Base-by-base conservation (phyloP, 1,140 invertebrate species). In the Trachymyrmex cornetzi region DNA sequence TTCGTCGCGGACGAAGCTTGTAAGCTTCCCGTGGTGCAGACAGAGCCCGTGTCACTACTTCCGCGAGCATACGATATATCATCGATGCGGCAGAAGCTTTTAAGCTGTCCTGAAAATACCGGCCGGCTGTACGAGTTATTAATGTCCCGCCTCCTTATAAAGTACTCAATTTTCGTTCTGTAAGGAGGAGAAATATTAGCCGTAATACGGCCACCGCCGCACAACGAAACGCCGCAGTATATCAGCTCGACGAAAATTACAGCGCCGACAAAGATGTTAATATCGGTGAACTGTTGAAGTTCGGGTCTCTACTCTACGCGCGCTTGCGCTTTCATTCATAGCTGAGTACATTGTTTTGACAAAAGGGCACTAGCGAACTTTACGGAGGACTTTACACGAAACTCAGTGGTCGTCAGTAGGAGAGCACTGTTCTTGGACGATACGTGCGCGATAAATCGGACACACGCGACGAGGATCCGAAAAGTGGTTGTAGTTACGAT, bases 111-210 rank as follows among this genome's bases (percentile, higher is more conserved):
- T 86, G 86, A 91, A 90, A 87, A 88, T 89, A 91, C 80, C 88
- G 87, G 87, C 80, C 86, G 88, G 82, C 61, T 77, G 82, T 88
- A 69, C 63, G 79, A 90, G 88, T 90, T 90, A 90, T 90, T 90
- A 90, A 90, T 90, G 82, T 85, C 81, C 90, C 87, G 85, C 75
- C 90, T 89, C 89, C 91, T 93, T 93, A 92, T 92, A 92, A 92
- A 92, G 90, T 91, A 91, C 91, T 92, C 91, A 93, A 93, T 93
- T 93, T 93, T 90, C 90, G 91, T 91, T 93, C 88, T 87, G 88
- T 88, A 84, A 86, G 85, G 66, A 82, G 85, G 86, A 91, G 90
- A 93, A 93, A 91, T 93, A 93, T 93, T 92, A 91, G 90, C 77
- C 85, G 89, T 92, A 91, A 93, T 93, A 93, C 91, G 90, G 88